Evolutionary conservation across 2,113 vertebrate genomes (phyloP), one percentile per base, ranked within the genome.

Genomic region (Rhinichthys klamathensis): DNA sequence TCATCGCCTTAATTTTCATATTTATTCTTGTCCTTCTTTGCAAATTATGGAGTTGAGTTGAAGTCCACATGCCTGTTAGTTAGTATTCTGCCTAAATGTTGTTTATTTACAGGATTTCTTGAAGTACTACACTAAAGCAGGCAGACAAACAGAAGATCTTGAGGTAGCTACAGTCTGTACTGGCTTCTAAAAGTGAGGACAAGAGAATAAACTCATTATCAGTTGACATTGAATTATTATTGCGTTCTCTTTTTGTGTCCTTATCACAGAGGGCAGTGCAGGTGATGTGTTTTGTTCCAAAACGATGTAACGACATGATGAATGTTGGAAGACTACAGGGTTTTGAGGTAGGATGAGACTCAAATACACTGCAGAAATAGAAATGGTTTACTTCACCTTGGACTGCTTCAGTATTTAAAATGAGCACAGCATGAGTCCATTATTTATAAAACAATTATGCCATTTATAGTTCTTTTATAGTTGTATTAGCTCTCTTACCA

Each of bases 251-350:
- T 30, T 18, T 63, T n/a, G 63, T 44, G 77, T 25, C 56, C 30
- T 7, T 25, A 58, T 80, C 5, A 51, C 93, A 97, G 97, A 95
- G 86, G 88, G 97, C 97, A 0, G 95, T 97, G 90, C 95, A 97
- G 88, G 96, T 97, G 85, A 97, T 96, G 95, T 96, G 96, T 87
- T 96, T 97, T 15, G 97, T 97, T 84, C 97, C 97, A 76, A 96
- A 96, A 88, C 95, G 96, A 77, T 97, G 97, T 84, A 97, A 97
- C 15, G 96, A 97, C 83, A 97, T 97, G 96, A 97, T 97, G 96
- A 97, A 96, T 35, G 94, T 97, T 81, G 96, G 96, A 46, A 92
- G 97, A 44, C 95, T 97, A 11, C 96, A 97, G 84, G 97, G 97
- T 21, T 97, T 97, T 90, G 96, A 97, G 96, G 97, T 97, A 72